Base-by-base conservation (phyloP, 2,888 invertebrate genomes). In the Coelopa pilipes region DNA sequence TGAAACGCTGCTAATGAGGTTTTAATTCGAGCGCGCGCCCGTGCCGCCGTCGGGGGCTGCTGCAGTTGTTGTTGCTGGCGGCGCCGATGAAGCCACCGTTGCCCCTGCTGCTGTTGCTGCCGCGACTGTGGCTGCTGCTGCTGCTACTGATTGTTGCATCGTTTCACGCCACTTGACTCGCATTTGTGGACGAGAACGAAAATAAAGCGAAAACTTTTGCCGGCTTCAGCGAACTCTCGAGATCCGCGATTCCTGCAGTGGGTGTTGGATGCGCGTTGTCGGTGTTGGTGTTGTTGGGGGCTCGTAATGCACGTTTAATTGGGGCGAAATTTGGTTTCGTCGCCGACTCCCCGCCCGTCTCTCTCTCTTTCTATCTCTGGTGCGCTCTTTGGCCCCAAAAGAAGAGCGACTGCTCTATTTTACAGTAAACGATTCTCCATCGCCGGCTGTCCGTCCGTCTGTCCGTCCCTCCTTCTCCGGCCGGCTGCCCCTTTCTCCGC, bases 1-100 rank as follows among this genome's bases (percentile, higher is more conserved):
- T 72, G 62, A 50, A 63, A 63, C 45, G 62, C 53, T 62, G 68
- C 67, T 68, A 73, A 73, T 67, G 67, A 67, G 72, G 68, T 60
- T 67, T 73, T 73, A 73, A 69, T 69, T 47, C 21, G 59, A 19
- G 45, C 19, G 19, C 21, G 24, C 24, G 60, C 47, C 17, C 49
- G 17, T 24, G 24, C 46, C 59, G 59, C 21, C n/a, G n/a, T n/a
- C n/a, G n/a, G n/a, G n/a, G n/a, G n/a, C n/a, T 34, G 2, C 34
- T 34, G 34, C 34, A 34, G 4, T 34, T 70, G 60, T 57, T 53
- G 67, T 53, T 55, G 13, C n/a, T 55, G 45, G 34, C 55, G 12
- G 34, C 55, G 47, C 45, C 46, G 45, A 65, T 47, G 47, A 47
- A 4, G 34, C 34, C 34, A 34, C 34, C 7, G 34, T 12, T 65